phyloP scores from a whole-genome alignment of 1,140 invertebrate species.

The Bicyclus anynana region DNA sequence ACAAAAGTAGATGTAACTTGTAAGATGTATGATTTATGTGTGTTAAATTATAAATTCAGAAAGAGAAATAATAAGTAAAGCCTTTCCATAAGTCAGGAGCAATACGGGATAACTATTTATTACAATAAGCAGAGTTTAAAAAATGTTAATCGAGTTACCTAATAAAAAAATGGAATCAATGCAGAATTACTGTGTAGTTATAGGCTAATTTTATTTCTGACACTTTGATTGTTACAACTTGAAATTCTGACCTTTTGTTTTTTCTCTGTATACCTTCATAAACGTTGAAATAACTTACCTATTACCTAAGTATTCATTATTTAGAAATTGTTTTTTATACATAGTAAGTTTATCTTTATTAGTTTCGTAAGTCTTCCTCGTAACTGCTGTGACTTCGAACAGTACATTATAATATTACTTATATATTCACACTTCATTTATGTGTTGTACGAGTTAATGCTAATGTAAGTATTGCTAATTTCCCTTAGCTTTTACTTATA shows the following conservation, averaged over 20 bases:
- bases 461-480: constrained; percentile 15
- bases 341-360: constrained; percentile 3
- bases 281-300: not conserved
- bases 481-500: constrained; percentile 16
- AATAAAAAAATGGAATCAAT: not conserved
- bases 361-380: constrained; percentile 13
- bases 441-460: constrained; percentile 7
- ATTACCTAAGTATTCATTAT: not conserved
- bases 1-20: not conserved
- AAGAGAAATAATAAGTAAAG: not conserved
- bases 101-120: not conserved
- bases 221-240: not conserved
- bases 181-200: not conserved
- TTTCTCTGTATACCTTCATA: not conserved
- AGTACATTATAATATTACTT: not conserved
- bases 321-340: not conserved
- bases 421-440: constrained; percentile 18
- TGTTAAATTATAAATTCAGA: no score
- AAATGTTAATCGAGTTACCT: constrained; percentile 1
- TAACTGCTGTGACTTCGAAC: not conserved
- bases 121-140: not conserved
- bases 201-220: not conserved
- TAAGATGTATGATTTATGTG: no score
- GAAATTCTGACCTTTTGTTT: not conserved
- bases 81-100: not conserved